Conservation (phyloP, 2,113 vertebrate genomes). For the Nansenia antarctica region DNA sequence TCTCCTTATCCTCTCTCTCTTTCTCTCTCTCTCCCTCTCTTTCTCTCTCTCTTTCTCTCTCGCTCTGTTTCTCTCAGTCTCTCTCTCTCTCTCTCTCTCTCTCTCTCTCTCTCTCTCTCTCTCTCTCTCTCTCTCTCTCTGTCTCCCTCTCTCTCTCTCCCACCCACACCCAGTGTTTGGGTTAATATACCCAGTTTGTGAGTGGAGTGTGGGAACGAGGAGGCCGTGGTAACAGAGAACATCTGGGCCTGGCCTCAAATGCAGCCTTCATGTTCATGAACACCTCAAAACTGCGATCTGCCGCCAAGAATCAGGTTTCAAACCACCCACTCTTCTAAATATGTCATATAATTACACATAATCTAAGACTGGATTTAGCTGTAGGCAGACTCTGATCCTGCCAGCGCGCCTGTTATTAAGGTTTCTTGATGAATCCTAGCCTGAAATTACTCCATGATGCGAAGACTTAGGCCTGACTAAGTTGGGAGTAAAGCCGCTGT, state of each 20-base stretch:
- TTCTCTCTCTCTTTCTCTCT: too few relatives aligned
- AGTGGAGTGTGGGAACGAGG: not conserved
- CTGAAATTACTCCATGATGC: conserved; percentile 59
- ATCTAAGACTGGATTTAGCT: conserved; percentile 42
- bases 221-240: not conserved
- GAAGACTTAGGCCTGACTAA: not conserved
- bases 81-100: too few relatives aligned
- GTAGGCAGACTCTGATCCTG: conserved; percentile 25
- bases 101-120: too few relatives aligned
- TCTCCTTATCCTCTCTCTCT: too few relatives aligned
- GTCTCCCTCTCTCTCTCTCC: too few relatives aligned
- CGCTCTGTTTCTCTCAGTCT: too few relatives aligned
- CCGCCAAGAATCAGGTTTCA: conserved; percentile 29
- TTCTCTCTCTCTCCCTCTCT: too few relatives aligned
- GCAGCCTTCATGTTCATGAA: not conserved
- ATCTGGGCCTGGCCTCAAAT: not conserved
- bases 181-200: not conserved
- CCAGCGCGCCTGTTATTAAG: conserved; percentile 53
- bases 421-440: conserved; percentile 38
- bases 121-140: too few relatives aligned
- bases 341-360: conserved; percentile 52
- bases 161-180: too few relatives aligned
- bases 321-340: conserved; percentile 44
- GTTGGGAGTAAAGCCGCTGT: not conserved
- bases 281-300: not conserved